phyloP scores from a whole-genome alignment of 37 sponge, comb jelly and placozoan species.

The Cliona cf. orientalis region DNA sequence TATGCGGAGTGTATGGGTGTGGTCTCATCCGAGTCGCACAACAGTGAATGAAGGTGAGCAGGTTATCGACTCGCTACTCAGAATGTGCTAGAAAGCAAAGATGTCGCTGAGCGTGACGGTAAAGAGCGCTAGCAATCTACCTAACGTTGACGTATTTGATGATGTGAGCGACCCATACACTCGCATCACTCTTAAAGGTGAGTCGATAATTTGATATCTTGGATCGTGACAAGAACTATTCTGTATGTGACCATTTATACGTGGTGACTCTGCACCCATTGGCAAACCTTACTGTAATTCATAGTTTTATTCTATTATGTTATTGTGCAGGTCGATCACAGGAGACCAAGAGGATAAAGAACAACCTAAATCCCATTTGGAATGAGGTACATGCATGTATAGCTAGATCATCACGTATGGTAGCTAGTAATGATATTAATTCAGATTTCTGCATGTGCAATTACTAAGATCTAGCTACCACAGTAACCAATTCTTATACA shows the following conservation, averaged over 20 bases:
- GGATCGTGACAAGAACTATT: neutral
- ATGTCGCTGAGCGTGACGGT: slow-evolving; percentile 87
- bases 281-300: neutral
- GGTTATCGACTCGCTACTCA: too few species aligned
- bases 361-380: slow-evolving; percentile 96
- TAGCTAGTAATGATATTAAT: too few species aligned
- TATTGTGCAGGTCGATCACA: slow-evolving; percentile 71
- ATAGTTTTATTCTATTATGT: neutral
- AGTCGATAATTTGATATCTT: neutral
- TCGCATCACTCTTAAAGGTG: slow-evolving; percentile 79
- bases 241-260: neutral
- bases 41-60: too few species aligned
- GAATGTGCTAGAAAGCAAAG: neutral
- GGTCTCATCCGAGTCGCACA: too few species aligned
- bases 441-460: too few species aligned
- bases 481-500: too few species aligned
- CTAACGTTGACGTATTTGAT: slow-evolving; percentile 91
- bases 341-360: slow-evolving; percentile 90
- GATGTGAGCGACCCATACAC: slow-evolving; percentile 90
- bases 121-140: slow-evolving; percentile 85
- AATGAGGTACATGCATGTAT: slow-evolving; percentile 87
- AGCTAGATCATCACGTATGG: too few species aligned
- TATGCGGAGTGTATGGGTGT: too few species aligned
- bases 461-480: too few species aligned
- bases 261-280: too few species aligned